phyloP scores from a whole-genome alignment of 2,888 invertebrate species.

The Mythimna vitellina region DNA sequence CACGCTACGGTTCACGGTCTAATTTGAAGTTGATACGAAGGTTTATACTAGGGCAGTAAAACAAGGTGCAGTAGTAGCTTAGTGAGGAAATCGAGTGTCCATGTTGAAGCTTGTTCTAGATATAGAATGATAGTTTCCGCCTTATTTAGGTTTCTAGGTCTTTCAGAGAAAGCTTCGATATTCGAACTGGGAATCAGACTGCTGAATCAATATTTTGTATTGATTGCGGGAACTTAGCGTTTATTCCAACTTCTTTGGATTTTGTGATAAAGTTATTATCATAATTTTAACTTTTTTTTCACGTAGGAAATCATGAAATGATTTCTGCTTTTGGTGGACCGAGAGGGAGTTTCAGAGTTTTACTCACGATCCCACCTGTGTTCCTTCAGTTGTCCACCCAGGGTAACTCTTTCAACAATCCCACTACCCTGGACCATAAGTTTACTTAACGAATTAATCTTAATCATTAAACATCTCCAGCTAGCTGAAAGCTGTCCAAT shows the following conservation, averaged over 20 bases:
- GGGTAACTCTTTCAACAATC: too few relatives aligned
- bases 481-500: neutral
- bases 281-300: too few relatives aligned
- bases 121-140: conserved; percentile 43
- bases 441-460: too few relatives aligned
- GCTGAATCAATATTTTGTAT: conserved; percentile 12
- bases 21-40: conserved; percentile 25
- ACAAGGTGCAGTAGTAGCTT: conserved; percentile 35
- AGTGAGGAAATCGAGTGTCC: conserved; percentile 16
- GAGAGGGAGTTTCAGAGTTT: too few relatives aligned
- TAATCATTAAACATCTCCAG: too few relatives aligned
- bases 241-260: neutral
- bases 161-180: conserved; percentile 36
- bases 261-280: too few relatives aligned
- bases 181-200: conserved; percentile 26
- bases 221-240: neutral
- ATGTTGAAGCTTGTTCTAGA: conserved; percentile 31
- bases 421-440: too few relatives aligned
- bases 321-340: too few relatives aligned
- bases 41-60: conserved; percentile 1
- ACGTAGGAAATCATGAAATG: too few relatives aligned
- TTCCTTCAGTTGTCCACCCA: too few relatives aligned
- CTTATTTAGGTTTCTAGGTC: conserved; percentile 42
- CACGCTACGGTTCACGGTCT: conserved; percentile 48
- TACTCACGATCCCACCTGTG: too few relatives aligned